Percentiles rank a stretch among this genome's conserved stretches.
These are phyloP conservation scores for Dromas ardeola DNA, from an alignment of 2,113 vertebrate genomes.

Conservation along the genomic window DNA sequence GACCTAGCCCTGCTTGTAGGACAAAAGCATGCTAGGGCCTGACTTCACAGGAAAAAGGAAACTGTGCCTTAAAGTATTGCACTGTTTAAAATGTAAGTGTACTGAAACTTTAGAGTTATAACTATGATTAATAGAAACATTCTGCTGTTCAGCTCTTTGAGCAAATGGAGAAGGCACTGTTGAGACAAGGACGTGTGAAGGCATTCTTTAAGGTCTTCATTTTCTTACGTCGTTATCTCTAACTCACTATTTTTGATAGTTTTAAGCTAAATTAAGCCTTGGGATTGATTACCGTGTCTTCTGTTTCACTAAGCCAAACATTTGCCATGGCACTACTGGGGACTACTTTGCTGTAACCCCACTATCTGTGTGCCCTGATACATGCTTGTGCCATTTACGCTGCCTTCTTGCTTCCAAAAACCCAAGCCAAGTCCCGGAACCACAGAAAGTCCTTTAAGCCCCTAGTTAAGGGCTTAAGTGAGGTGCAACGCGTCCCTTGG, in stretches of 20 bases:
- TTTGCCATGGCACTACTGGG: background rate
- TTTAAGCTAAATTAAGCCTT: background rate
- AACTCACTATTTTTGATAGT: background rate
- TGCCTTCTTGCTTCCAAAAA: background rate
- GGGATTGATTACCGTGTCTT: background rate
- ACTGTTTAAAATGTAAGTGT: background rate
- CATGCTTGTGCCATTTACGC: background rate
- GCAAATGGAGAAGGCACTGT: background rate
- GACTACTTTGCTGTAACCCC: background rate
- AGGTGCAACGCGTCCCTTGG: background rate
- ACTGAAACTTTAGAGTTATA: background rate
- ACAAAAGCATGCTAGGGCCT: background rate
- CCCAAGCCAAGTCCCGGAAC: background rate
- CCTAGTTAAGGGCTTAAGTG: background rate
- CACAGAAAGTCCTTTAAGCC: background rate
- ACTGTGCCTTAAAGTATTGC: background rate
- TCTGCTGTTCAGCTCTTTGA: background rate
- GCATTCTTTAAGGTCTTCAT: background rate
- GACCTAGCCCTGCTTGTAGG: background rate
- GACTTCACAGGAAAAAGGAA: background rate
- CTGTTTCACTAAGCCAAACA: background rate
- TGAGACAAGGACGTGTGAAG: background rate
- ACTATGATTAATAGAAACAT: background rate
- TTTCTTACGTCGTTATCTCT: background rate
- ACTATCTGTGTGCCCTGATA: background rate